Conservation (phyloP, 2,113 vertebrate species). For the Elgaria multicarinata region DNA sequence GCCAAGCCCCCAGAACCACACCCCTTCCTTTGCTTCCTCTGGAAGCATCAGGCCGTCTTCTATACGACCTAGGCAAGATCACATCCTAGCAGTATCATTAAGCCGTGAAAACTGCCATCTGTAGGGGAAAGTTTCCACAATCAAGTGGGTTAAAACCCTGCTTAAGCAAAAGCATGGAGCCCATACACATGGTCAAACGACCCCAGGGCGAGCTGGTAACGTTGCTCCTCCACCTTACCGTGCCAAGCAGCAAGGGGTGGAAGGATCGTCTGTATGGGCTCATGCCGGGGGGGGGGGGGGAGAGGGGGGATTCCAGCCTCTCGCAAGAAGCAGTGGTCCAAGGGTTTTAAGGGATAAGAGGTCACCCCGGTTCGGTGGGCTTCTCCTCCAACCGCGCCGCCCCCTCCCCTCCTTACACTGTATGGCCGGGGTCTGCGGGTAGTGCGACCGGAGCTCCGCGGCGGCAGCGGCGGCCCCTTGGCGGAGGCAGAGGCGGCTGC, state of each 20-base stretch:
- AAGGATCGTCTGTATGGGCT: not conserved
- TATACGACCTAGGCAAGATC: not conserved
- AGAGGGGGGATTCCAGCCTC: too few relatives aligned
- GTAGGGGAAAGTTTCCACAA: not conserved
- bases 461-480: constrained; percentile 59
- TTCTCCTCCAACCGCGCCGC: fast-evolving
- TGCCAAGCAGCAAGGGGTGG: not conserved
- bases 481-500: constrained; percentile 59
- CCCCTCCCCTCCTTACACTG: constrained; percentile 73
- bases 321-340: not conserved
- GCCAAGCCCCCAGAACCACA: not conserved
- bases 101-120: not conserved
- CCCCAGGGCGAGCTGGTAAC: not conserved
- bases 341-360: not conserved
- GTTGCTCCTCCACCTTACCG: not conserved
- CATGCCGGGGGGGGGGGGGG: not conserved
- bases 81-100: not conserved
- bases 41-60: not conserved
- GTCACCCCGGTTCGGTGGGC: not conserved
- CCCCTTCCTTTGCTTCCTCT: not conserved
- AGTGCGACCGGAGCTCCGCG: constrained; percentile 70
- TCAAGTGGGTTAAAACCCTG: not conserved
- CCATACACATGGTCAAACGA: not conserved
- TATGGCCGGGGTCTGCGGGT: constrained; percentile 72
- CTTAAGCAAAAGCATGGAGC: not conserved